Conservation (phyloP, 2,888 invertebrate species). For the Ectropis crepuscularia region DNA sequence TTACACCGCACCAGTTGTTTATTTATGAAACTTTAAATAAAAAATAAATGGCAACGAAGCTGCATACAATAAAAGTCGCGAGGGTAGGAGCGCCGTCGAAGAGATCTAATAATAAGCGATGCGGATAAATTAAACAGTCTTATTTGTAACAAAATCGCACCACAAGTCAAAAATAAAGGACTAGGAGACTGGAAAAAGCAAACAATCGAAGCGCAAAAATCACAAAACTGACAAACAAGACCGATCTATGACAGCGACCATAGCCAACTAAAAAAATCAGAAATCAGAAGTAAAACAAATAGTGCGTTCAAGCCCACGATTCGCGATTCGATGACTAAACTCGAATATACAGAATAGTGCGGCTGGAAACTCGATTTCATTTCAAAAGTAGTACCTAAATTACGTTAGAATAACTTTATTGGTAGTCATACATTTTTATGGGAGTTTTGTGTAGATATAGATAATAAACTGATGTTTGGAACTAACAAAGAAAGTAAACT, state of each 20-base stretch:
- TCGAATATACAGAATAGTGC: too few species aligned
- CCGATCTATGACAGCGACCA: constrained; percentile 55
- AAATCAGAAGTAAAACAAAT: constrained; percentile 3
- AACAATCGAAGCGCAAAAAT: constrained; percentile 74
- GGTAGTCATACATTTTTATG: too few species aligned
- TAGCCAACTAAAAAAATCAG: constrained; percentile 43
- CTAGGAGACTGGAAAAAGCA: constrained; percentile 66
- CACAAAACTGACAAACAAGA: constrained; percentile 62
- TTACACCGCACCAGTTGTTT: constrained; percentile 49
- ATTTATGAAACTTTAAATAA: constrained; percentile 34
- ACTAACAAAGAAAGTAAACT: too few species aligned
- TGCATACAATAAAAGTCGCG: constrained; percentile 44
- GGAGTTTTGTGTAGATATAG: too few species aligned
- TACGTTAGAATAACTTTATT: too few species aligned
- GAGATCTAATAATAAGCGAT: constrained; percentile 36
- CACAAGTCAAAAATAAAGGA: constrained; percentile 66
- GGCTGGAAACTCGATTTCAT: too few species aligned
- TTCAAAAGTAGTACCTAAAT: too few species aligned
- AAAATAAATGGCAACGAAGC: constrained; percentile 42
- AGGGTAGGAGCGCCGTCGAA: constrained; percentile 47
- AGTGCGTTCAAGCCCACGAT: background rate
- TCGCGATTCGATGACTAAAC: background rate
- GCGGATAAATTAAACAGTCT: constrained; percentile 49
- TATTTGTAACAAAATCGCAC: constrained; percentile 37
- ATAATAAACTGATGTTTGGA: too few species aligned